phyloP scores from a whole-genome alignment of 2,888 invertebrate species.

The Subacronicta megacephala region DNA sequence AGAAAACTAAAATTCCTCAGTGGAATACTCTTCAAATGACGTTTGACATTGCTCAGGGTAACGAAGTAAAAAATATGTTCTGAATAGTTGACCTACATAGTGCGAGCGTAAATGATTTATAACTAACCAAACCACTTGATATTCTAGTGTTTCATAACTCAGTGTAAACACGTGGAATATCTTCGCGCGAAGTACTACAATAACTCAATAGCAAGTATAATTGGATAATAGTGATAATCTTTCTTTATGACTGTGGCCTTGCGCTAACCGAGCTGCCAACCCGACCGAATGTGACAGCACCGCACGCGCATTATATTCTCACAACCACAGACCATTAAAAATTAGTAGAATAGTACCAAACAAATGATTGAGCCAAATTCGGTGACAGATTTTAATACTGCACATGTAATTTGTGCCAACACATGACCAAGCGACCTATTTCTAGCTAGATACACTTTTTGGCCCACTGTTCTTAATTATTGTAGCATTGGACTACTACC shows the following conservation, averaged over 20 bases:
- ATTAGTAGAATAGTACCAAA: slow-evolving; percentile 45
- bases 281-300: slow-evolving; percentile 45
- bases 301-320: slow-evolving; percentile 10
- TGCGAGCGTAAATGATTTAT: slow-evolving; percentile 46
- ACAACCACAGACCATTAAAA: slow-evolving; percentile 28
- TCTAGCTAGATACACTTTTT: slow-evolving; percentile 73
- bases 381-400: slow-evolving; percentile 52
- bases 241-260: slow-evolving; percentile 73
- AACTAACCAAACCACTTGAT: slow-evolving; percentile 47
- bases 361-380: slow-evolving; percentile 61
- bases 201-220: slow-evolving; percentile 78
- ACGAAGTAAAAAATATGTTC: slow-evolving; percentile 42
- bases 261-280: slow-evolving; percentile 65
- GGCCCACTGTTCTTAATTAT: slow-evolving; percentile 84
- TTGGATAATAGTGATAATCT: slow-evolving; percentile 85
- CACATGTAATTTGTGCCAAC: slow-evolving; percentile 55
- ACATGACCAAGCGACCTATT: slow-evolving; percentile 62
- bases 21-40: slow-evolving; percentile 25
- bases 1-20: slow-evolving; percentile 28
- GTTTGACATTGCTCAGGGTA: slow-evolving; percentile 44
- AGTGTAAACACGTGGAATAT: slow-evolving; percentile 58
- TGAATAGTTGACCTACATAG: slow-evolving; percentile 54
- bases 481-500: slow-evolving; percentile 84
- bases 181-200: slow-evolving; percentile 70
- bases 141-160: slow-evolving; percentile 59